Evolutionary conservation across 92 coral and sea anemone species (phyloP), one percentile per base, ranked within the genome.

Genomic region (Chrysogorgia sp.): DNA sequence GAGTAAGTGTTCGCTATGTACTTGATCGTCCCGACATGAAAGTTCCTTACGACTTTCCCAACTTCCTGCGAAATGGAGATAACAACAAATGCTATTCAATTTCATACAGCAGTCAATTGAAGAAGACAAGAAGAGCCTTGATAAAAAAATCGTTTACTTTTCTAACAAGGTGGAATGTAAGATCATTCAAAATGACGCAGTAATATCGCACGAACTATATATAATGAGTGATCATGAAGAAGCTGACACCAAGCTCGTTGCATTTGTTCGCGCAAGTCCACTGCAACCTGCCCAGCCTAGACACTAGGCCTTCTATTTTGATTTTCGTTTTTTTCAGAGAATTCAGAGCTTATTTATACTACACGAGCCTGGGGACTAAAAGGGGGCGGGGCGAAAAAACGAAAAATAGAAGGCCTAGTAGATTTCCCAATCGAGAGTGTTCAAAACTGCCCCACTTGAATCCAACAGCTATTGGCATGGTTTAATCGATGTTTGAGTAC

Each of bases 181-280:
- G 70, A 56, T 56, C 62, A 56, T 10, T 10, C 26, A 56, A 56
- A 28, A 56, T 28, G 26, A 56, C 26, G 62, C 62, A 28, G 30
- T 56, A 20, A 12, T 56, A 22, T 20, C 41, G 4, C 50, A 21
- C 22, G 8, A 17, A 7, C 41, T 64, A 35, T n/a, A n/a, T n/a
- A n/a, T n/a, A n/a, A 34, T 13, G 26, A 32, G 81, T 41, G 22
- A 56, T 63, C 81, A 75, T 12, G 81, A 75, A 57, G 68, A 75
- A 57, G 81, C 81, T 22, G 81, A 75, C 41, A 75, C 81, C 37
- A 75, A 75, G 31, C 19, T 75, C 3, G 81, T 75, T 56, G 67
- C 67, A 1, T 34, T 56, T 2, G 81, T 52, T 0, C 14, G 10
- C 17, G 81, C 69, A 10, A 17, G 24, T 15, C 19, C 53, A 1